Conservation (phyloP, 2,797 vertebrate species). For the Cuculus canorus region DNA sequence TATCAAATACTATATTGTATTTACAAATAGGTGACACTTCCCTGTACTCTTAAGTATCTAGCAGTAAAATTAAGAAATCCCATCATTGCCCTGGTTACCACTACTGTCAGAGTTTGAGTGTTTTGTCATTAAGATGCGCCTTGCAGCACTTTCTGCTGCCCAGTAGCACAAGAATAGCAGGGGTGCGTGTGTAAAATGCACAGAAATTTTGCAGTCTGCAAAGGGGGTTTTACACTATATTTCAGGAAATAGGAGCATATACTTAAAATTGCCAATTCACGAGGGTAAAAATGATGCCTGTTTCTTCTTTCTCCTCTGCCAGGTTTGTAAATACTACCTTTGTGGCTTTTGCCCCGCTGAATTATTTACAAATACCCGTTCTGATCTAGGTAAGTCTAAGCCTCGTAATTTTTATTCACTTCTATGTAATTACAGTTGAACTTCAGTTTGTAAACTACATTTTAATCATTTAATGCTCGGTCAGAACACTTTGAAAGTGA, state of each 20-base stretch:
- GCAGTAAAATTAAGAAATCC: not conserved
- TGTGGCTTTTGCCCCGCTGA: conserved; percentile 99
- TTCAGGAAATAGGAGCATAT: not conserved
- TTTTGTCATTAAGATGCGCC: not conserved
- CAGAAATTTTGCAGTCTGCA: not conserved
- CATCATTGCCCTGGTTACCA: not conserved
- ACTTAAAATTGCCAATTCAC: not conserved
- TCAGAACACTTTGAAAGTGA: not conserved
- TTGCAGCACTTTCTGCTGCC: not conserved
- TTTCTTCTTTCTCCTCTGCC: not conserved
- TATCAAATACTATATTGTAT: not conserved
- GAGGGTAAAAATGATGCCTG: conserved; percentile 19
- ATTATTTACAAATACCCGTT: conserved; percentile 97
- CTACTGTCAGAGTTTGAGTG: not conserved
- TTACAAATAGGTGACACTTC: not conserved
- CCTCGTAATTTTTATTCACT: not conserved
- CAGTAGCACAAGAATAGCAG: not conserved
- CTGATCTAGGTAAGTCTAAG: conserved; percentile 90
- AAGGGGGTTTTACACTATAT: not conserved
- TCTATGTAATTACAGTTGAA: not conserved
- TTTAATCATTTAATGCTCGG: not conserved
- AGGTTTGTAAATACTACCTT: conserved; percentile 98
- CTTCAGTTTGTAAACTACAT: not conserved
- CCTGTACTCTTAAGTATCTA: not conserved
- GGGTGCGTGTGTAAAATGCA: not conserved